Evolutionary conservation across 2,888 invertebrate species (phyloP).

Genomic region (Empis livida): DNA sequence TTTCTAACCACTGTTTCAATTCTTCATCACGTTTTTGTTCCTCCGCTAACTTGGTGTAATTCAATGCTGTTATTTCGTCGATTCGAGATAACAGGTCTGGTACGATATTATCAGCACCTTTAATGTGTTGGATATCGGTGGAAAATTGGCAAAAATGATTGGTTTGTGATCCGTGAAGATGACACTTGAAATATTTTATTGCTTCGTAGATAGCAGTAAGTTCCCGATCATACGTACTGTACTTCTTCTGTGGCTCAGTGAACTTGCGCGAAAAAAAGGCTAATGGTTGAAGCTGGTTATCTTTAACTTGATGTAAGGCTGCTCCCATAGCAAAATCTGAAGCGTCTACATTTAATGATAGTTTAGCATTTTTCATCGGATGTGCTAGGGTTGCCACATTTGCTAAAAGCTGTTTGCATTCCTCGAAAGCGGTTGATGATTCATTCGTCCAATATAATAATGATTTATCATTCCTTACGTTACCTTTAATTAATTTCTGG

Average conservation of each 20-base stretch:
- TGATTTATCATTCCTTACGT: background rate
- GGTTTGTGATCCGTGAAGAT: background rate
- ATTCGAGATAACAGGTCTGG: background rate
- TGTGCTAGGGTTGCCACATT: background rate
- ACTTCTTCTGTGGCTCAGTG: background rate
- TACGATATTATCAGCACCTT: background rate
- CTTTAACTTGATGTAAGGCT: background rate
- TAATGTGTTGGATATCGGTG: background rate
- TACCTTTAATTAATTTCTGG: background rate
- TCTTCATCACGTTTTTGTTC: background rate
- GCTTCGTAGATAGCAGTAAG: background rate
- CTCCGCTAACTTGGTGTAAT: background rate
- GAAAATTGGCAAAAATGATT: background rate
- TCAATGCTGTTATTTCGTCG: background rate
- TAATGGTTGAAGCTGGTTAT: background rate
- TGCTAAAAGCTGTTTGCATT: background rate
- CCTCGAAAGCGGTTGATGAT: background rate
- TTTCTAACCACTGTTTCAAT: background rate
- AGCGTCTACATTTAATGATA: background rate
- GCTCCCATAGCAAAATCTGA: background rate
- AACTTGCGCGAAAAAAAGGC: background rate
- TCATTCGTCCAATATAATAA: background rate
- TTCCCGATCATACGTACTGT: background rate
- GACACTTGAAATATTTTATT: background rate
- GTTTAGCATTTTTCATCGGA: background rate